Evolutionary conservation across 2,888 invertebrate species (phyloP), one percentile per base, ranked within the genome.

Genomic region (Pheosia gnoma): DNA sequence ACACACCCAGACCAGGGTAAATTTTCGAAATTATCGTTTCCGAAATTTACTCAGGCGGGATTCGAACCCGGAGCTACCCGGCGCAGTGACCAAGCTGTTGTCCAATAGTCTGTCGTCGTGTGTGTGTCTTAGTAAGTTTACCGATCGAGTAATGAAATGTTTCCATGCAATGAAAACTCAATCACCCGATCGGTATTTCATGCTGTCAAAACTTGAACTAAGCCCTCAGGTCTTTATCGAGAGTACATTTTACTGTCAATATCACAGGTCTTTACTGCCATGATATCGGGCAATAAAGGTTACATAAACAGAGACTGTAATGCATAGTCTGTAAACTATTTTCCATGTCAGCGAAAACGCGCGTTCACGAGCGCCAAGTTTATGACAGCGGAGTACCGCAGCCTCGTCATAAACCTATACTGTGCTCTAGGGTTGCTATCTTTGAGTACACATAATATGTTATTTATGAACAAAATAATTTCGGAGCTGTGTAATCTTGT

Each of bases 281-380:
- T 77, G 77, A 81, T 90, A 88, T 88, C 86, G 79, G 71, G 84
- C 81, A 84, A 84, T 90, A 88, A 89, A 90, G 77, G 75, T 75
- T 75, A 83, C 89, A 90, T 91, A 90, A 90, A 88, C 87, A 87
- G 81, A 80, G 80, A 82, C 81, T 82, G 83, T 86, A 82, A 84
- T 80, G 83, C 75, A 81, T 80, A 86, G 85, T 87, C 84, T 88
- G 87, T 91, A 90, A 91, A 91, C 91, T 91, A 91, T 91, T 91
- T 91, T 89, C 90, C 88, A 86, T 90, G 91, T 91, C 91, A 90
- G 90, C 91, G 82, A 89, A 90, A 90, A 87, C 86, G 84, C 84
- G 82, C 85, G 83, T 87, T 90, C 89, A 89, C 86, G 84, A 83
- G 83, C 79, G 78, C 65, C 69, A 77, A 79, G 82, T 89, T 87